Evolutionary conservation across 2,113 vertebrate genomes (phyloP), one percentile per base, ranked within the genome.

Genomic region (Ochotona princeps): DNA sequence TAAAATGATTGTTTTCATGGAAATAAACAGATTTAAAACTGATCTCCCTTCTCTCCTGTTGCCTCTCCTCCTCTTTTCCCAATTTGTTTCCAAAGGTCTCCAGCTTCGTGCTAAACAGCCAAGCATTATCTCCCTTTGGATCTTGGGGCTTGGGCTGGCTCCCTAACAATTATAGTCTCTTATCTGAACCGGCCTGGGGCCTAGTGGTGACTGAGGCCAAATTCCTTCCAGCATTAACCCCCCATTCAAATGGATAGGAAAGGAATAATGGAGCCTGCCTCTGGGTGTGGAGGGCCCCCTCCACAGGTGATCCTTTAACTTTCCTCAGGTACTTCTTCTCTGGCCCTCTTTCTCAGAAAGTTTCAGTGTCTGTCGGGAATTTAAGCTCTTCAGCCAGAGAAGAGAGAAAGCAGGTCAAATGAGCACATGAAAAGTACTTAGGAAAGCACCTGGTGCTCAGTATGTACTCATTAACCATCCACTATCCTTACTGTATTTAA

Each of bases 1-100:
- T 96, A 96, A 97, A 98, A 97, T 94, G 0, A 97, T 96, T 97
- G 97, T 97, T 97, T 97, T 97, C 92, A 90, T 96, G 93, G 92
- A 97, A 97, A 98, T 97, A 97, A 97, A 93, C 96, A 95, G 86
- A 96, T 96, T 96, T 93, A 93, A 94, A 44, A 91, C 84, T 70
- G 87, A 65, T 96, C 90, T 94, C 69, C 49, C n/a, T 91, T 84
- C 89, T 92, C 65, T 80, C 79, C 92, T 89, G 83, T 92, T 76
- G 89, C 54, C 89, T 97, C 67, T 78, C 69, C 69, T 96, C 57
- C 76, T 69, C 81, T 87, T 92, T 97, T 97, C 96, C 94, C 93
- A 96, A 20, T 96, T 97, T 97, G 95, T 96, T 86, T 72, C 91
- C 95, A 93, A 94, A 97, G 90, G 96, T 97, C 94, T 96, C 92